Evolutionary conservation across 2,113 vertebrate species (phyloP).

Genomic region (Osmerus mordax): DNA sequence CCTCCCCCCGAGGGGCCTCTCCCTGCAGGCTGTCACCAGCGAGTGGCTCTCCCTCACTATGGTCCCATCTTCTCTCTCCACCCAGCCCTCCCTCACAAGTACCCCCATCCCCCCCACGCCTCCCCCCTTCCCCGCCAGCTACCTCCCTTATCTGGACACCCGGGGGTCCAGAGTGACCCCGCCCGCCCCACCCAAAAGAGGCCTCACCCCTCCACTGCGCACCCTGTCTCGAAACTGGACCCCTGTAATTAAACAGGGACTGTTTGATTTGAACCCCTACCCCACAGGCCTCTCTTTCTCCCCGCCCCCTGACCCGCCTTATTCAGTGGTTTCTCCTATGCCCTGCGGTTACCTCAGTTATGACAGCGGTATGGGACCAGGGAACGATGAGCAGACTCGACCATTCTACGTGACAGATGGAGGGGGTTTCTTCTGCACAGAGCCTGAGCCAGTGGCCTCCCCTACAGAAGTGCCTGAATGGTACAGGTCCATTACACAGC

Average conservation of each 20-base stretch:
- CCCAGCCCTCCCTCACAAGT: conserved; percentile 52
- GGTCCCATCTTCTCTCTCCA: conserved; percentile 58
- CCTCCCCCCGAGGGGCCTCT: conserved; percentile 50
- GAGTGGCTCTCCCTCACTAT: conserved; percentile 76
- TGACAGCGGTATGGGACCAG: conserved; percentile 8
- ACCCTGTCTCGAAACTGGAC: conserved; percentile 23
- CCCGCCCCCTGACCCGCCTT: conserved; percentile 27
- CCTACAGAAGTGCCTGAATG: conserved; percentile 12
- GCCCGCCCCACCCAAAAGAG: conserved; percentile 40
- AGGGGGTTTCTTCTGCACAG: conserved; percentile 20
- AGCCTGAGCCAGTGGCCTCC: conserved; percentile 15
- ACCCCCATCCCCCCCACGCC: conserved; percentile 58
- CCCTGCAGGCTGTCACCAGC: conserved; percentile 64
- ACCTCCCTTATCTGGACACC: conserved; percentile 66
- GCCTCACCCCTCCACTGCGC: conserved; percentile 35
- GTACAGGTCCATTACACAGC: neutral
- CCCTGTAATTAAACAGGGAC: conserved; percentile 54
- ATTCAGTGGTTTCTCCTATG: conserved; percentile 24
- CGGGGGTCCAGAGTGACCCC: conserved; percentile 50
- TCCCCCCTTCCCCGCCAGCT: conserved; percentile 67
- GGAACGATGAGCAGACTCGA: conserved; percentile 25
- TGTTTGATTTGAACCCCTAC: conserved; percentile 22
- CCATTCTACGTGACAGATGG: conserved; percentile 26
- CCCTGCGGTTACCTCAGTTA: conserved; percentile 16
- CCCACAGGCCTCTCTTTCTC: conserved; percentile 40